Conservation (phyloP, 2,797 vertebrate genomes). For the Thaleichthys pacificus region DNA sequence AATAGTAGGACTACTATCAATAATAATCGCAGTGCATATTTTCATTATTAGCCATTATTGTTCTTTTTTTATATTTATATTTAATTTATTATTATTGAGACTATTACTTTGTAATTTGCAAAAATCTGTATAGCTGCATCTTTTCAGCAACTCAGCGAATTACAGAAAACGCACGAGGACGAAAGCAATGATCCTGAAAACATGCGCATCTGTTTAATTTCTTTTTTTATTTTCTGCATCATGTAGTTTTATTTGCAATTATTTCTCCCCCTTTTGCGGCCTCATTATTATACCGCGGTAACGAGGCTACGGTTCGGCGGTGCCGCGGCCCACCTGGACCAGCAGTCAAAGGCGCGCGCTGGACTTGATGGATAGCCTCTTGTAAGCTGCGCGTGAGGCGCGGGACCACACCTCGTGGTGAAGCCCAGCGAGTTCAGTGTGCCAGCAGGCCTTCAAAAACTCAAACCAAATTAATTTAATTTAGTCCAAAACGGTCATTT, state of each 20-base stretch:
- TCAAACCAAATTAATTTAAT: neutral
- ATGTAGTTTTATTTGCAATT: constrained; percentile 93
- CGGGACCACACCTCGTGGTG: constrained; percentile 13
- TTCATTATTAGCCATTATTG: neutral
- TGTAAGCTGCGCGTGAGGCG: constrained; percentile 11
- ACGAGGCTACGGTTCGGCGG: constrained; percentile 76
- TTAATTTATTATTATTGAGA: constrained; percentile 23
- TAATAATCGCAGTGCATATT: neutral
- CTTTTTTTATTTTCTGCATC: constrained; percentile 94
- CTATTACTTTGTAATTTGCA: constrained; percentile 6
- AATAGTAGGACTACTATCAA: neutral
- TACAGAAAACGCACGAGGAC: constrained; percentile 75
- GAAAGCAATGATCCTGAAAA: constrained; percentile 88
- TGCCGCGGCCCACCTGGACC: constrained; percentile 77
- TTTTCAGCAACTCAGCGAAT: constrained; percentile 67
- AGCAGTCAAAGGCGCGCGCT: constrained; percentile 34
- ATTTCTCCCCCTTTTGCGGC: constrained; percentile 78
- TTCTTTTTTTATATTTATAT: constrained; percentile 10
- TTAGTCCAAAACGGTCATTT: too few species aligned
- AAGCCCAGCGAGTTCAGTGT: neutral
- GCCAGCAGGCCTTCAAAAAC: neutral
- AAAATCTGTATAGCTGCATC: neutral
- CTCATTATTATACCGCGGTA: constrained; percentile 75
- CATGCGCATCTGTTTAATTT: constrained; percentile 93
- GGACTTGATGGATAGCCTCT: constrained; percentile 37